A percentile compares a stretch with the other conserved stretches of the same genome.
Conservation (phyloP, 1,140 invertebrate genomes). For the Aphaenogaster ashmeadi region DNA sequence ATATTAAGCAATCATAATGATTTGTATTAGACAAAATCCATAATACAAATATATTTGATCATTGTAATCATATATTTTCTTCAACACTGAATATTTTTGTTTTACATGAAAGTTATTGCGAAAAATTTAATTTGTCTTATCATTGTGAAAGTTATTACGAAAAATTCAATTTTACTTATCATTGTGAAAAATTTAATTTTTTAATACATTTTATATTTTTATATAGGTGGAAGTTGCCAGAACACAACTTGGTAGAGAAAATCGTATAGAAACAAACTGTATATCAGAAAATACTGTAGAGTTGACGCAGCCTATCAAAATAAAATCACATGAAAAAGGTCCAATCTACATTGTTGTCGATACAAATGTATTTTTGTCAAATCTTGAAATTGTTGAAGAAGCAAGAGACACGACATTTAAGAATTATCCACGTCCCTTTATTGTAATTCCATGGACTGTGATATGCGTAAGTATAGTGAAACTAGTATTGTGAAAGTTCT, state of each 20-base stretch:
- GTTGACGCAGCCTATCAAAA: constrained; percentile 6
- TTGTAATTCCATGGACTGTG: constrained; percentile 85
- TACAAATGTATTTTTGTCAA: constrained; percentile 86
- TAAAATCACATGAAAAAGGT: constrained; percentile 47
- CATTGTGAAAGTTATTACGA: no score
- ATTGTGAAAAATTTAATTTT: constrained; percentile 12
- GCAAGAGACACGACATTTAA: constrained; percentile 77
- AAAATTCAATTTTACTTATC: no score
- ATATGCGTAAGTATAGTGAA: constrained; percentile 78
- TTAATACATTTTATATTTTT: background rate
- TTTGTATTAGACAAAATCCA: background rate
- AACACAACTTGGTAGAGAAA: constrained; percentile 71
- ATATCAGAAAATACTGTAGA: constrained; percentile 67
- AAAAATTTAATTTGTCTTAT: background rate
- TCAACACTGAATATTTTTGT: constrained; percentile 31
- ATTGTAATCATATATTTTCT: background rate
- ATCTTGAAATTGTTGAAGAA: constrained; percentile 78
- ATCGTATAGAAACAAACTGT: background rate
- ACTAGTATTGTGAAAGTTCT: constrained; percentile 10
- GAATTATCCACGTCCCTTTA: constrained; percentile 79
- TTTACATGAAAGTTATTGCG: constrained; percentile 17
- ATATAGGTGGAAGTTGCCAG: constrained; percentile 80
- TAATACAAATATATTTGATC: constrained; percentile 16
- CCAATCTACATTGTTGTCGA: constrained; percentile 84
- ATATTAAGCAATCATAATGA: background rate